These are phyloP conservation scores for Caenorhabditis japonica DNA, from an alignment of 2,888 invertebrate genomes.

Conservation along the genomic window DNA sequence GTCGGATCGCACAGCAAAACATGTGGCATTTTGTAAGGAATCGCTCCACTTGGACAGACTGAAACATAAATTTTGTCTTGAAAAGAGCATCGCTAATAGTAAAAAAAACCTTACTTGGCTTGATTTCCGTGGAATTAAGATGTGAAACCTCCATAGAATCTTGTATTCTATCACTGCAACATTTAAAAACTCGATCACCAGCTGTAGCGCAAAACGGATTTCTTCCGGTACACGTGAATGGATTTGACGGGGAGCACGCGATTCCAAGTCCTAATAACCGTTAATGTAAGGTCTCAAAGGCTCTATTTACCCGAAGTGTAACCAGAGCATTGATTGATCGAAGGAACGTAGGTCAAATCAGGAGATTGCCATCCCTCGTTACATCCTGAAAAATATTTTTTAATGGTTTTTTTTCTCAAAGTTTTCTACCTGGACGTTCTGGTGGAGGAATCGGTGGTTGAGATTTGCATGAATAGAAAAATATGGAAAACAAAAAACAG, in stretches of 20 bases:
- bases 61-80: not conserved
- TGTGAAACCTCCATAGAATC: slow-evolving; percentile 61
- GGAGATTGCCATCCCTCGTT: slow-evolving; percentile 66
- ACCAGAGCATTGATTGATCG: slow-evolving; percentile 61
- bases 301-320: slow-evolving; percentile 52
- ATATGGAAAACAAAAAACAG: slow-evolving; percentile 10
- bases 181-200: slow-evolving; percentile 58
- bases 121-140: slow-evolving; percentile 59
- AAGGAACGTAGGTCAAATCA: slow-evolving; percentile 67
- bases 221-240: slow-evolving; percentile 68
- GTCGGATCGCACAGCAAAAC: slow-evolving; percentile 68
- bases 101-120: slow-evolving; percentile 57
- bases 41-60: slow-evolving; percentile 68
- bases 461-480: slow-evolving; percentile 8
- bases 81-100: not conserved
- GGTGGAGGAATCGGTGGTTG: slow-evolving; percentile 63
- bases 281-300: not conserved
- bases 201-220: slow-evolving; percentile 67
- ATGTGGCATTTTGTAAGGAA: slow-evolving; percentile 67
- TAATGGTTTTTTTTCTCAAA: not conserved
- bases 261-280: slow-evolving; percentile 55
- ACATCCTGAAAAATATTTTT: slow-evolving; percentile 55
- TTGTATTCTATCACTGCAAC: slow-evolving; percentile 69
- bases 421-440: slow-evolving; percentile 57
- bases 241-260: slow-evolving; percentile 61